phyloP scores from a whole-genome alignment of 2,797 vertebrate species.

The Galago senegalensis region DNA sequence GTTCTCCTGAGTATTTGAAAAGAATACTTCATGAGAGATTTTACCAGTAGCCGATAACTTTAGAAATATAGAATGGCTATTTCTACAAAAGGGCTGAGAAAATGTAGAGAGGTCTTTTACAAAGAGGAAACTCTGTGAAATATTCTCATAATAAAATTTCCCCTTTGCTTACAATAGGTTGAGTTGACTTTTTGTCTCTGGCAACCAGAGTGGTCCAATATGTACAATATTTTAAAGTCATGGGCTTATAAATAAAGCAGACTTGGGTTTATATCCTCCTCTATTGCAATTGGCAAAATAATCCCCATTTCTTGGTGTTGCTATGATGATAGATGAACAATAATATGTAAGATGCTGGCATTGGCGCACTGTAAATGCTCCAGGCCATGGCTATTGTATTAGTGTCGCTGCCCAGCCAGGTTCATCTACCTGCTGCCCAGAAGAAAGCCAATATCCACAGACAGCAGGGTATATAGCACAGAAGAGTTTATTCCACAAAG shows the following conservation, averaged over 20 bases:
- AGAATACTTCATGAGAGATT: background rate
- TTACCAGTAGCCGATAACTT: background rate
- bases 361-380: fast-evolving
- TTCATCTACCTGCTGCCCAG: too few relatives aligned
- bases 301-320: background rate
- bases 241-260: background rate
- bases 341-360: background rate
- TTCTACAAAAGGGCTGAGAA: background rate
- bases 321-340: background rate
- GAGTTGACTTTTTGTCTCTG: background rate
- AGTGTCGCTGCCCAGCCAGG: too few relatives aligned
- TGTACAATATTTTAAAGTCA: background rate
- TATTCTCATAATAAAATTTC: conserved; percentile 30
- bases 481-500: too few relatives aligned
- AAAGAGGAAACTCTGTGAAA: conserved; percentile 11
- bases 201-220: background rate
- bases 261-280: background rate
- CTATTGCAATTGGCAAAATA: background rate
- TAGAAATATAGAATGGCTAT: background rate
- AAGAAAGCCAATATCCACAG: too few relatives aligned
- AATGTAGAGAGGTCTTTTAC: background rate
- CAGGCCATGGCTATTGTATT: background rate
- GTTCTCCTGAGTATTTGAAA: conserved; percentile 1
- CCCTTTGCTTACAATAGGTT: background rate
- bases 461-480: too few relatives aligned